These are phyloP conservation scores for Gephyroberyx darwinii DNA, from an alignment of 2,797 vertebrate genomes.

Conservation along the genomic window DNA sequence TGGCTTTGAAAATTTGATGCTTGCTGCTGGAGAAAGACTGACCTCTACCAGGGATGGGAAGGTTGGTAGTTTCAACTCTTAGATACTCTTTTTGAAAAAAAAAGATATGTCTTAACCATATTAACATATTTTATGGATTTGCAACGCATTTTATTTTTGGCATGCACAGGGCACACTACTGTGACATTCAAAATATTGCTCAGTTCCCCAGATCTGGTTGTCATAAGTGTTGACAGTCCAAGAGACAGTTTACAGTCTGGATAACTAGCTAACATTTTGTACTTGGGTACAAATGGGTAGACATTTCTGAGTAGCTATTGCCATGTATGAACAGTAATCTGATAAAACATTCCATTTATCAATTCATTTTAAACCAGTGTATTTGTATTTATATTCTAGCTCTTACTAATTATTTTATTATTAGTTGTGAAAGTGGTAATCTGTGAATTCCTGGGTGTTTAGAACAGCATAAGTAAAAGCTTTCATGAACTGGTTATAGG, in stretches of 20 bases:
- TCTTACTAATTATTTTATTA: too few species aligned
- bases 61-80: constrained; percentile 39
- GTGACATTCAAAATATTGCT: background rate
- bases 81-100: background rate
- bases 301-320: too few species aligned
- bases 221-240: background rate
- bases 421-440: too few species aligned
- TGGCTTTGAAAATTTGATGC: constrained; percentile 23
- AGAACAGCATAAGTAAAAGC: too few species aligned
- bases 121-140: background rate
- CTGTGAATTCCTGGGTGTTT: too few species aligned
- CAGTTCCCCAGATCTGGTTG: background rate
- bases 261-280: background rate
- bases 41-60: background rate
- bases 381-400: too few species aligned
- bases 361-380: too few species aligned
- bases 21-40: constrained; percentile 3
- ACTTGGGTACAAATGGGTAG: too few species aligned
- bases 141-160: background rate
- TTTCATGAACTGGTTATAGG: too few species aligned
- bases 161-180: background rate
- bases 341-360: too few species aligned
- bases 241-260: background rate
- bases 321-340: too few species aligned
- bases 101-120: too few species aligned